Evolutionary conservation across 2,888 invertebrate species (phyloP), one percentile per base, ranked within the genome.

Genomic region (Sabatieria punctata): DNA sequence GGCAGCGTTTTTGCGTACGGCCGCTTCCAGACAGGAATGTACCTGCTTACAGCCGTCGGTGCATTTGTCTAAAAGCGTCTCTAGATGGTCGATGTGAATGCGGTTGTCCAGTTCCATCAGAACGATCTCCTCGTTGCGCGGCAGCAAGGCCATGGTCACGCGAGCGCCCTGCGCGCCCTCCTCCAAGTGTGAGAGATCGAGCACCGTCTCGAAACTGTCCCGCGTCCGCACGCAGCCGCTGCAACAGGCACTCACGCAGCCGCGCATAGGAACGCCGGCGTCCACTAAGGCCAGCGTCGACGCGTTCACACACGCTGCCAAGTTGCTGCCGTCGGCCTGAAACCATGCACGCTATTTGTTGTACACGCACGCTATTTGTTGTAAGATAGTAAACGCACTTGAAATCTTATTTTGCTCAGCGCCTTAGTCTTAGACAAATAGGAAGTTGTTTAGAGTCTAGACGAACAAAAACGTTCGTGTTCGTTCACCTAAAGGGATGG

Each of bases 231-330:
- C 79, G 57, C 86, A 75, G 33, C 86, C 85, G 0, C 89, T 82
- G 0, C 88, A 82, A 63, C 89, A 85, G 0, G 89, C 85, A 58
- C 84, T 80, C 0, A 88, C 83, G 63, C 85, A 85, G 63, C 95
- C 93, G 59, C 82, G 81, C 45, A 97, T 74, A 1, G 91, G 54
- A 23, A 97, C 84, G 1, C 89, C 95, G 25, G 97, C 97, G 70
- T 99, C 93, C 1, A 93, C 80, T 1, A 99, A 70, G 0, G 95
- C 97, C 37, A 99, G 71, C 0, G 89, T 89, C 0, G 89, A 85
- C 1, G 91, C 93, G 71, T 99, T 97, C 13, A 99, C 81, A 57
- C 86, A 82, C 0, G 85, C 83, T 54, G 86, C 84, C 68, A 83
- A 81, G 56, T 84, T 82, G 27, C 89, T 85, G 4, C 95, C 95